These are phyloP conservation scores for Australoheros facetus DNA, from an alignment of 2,797 vertebrate genomes.

Conservation along the genomic window DNA sequence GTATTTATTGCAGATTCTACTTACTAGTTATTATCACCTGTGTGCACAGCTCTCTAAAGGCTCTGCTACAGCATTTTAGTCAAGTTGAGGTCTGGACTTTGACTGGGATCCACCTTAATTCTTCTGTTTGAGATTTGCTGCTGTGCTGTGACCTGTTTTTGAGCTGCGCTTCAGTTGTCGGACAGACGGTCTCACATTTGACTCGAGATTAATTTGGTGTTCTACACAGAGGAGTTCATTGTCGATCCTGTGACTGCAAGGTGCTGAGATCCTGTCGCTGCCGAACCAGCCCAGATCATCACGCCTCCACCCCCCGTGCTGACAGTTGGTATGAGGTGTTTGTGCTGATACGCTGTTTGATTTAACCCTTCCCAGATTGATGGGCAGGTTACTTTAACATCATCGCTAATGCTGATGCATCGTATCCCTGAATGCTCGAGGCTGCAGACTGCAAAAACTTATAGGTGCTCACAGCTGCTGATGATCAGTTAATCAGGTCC, in stretches of 20 bases:
- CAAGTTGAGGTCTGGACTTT: accelerated
- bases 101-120: neutral
- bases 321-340: too few species aligned
- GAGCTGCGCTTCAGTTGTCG: neutral
- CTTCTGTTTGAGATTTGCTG: neutral
- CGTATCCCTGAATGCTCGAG: neutral
- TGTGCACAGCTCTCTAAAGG: neutral
- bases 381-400: neutral
- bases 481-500: neutral
- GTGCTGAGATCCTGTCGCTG: too few species aligned
- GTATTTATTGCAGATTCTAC: neutral
- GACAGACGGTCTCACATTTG: neutral
- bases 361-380: neutral
- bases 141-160: neutral
- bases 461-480: neutral
- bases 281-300: too few species aligned
- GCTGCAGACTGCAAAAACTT: neutral
- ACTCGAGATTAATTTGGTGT: neutral
- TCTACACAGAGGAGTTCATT: too few species aligned
- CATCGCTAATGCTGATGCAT: too few species aligned
- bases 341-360: too few species aligned
- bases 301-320: too few species aligned
- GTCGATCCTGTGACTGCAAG: too few species aligned
- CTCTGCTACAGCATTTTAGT: neutral
- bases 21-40: neutral